phyloP scores from a whole-genome alignment of 2,113 vertebrate species.

The Carollia perspicillata region DNA sequence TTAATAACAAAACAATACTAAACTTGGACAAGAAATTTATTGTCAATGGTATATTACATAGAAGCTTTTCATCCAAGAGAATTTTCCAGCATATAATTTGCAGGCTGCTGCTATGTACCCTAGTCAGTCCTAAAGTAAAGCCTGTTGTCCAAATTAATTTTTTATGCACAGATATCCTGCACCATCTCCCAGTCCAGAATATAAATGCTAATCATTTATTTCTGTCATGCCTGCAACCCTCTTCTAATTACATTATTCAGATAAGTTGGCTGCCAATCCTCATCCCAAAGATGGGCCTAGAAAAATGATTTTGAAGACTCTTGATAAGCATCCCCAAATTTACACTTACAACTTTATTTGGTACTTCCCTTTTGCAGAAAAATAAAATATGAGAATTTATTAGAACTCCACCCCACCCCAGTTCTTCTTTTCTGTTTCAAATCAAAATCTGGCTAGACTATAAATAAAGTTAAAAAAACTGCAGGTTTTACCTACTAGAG shows the following conservation, averaged over 20 bases:
- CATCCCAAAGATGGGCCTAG: not conserved
- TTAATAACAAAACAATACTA: conserved; percentile 13
- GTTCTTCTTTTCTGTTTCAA: not conserved
- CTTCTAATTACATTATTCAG: not conserved
- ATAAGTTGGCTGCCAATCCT: not conserved
- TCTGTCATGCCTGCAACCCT: not conserved
- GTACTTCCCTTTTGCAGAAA: not conserved
- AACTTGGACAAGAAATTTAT: not conserved
- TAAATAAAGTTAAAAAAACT: not conserved
- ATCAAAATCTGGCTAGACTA: not conserved
- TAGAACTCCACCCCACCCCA: not conserved
- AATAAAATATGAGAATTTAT: not conserved
- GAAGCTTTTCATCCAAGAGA: not conserved
- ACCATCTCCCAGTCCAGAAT: not conserved
- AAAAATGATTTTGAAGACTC: conserved; percentile 2
- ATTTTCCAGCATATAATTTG: not conserved
- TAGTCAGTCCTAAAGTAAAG: not conserved
- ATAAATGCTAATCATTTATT: not conserved
- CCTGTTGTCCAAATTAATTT: not conserved
- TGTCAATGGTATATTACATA: not conserved
- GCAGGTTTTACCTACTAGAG: not conserved
- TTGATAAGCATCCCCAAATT: not conserved
- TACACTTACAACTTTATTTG: not conserved
- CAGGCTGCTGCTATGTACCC: not conserved
- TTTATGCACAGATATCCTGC: not conserved